Conservation (phyloP, 2,888 invertebrate genomes). For the Lasioglossum oenotherae region DNA sequence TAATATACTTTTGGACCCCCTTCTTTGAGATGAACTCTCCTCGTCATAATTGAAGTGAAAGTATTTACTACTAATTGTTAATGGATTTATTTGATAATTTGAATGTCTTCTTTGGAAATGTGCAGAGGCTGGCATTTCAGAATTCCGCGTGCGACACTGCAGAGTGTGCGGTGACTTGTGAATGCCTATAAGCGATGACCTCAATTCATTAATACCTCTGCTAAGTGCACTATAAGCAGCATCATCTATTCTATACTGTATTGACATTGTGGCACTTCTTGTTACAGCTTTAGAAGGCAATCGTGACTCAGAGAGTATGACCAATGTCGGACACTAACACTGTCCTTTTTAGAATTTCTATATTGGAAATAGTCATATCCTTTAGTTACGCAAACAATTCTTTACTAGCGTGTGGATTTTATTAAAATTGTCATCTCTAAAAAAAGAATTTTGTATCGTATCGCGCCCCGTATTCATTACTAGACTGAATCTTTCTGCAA, state of each 20-base stretch:
- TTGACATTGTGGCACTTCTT: constrained; percentile 9
- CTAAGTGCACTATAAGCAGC: not conserved
- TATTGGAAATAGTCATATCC: not conserved
- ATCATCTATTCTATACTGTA: not conserved
- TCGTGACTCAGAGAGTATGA: constrained; percentile 31
- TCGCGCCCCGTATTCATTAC: not conserved
- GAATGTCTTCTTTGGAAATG: not conserved
- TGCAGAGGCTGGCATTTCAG: not conserved
- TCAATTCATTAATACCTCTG: constrained; percentile 26
- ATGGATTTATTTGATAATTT: not conserved
- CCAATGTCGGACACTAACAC: constrained; percentile 30
- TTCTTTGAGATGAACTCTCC: not conserved
- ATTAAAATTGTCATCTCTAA: not conserved
- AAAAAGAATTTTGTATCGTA: not conserved
- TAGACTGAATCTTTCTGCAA: not conserved
- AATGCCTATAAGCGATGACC: constrained; percentile 20
- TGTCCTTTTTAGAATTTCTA: constrained; percentile 27
- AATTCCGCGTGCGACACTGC: not conserved
- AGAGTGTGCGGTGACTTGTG: not conserved
- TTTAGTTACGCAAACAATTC: not conserved
- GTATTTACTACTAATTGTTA: not conserved
- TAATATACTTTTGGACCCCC: not conserved
- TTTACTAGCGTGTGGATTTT: not conserved
- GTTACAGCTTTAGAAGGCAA: constrained; percentile 7
- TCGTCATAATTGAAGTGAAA: not conserved